Evolutionary conservation across 2,113 vertebrate genomes (phyloP), one percentile per base, ranked within the genome.

Genomic region (Toxotes jaculatrix): DNA sequence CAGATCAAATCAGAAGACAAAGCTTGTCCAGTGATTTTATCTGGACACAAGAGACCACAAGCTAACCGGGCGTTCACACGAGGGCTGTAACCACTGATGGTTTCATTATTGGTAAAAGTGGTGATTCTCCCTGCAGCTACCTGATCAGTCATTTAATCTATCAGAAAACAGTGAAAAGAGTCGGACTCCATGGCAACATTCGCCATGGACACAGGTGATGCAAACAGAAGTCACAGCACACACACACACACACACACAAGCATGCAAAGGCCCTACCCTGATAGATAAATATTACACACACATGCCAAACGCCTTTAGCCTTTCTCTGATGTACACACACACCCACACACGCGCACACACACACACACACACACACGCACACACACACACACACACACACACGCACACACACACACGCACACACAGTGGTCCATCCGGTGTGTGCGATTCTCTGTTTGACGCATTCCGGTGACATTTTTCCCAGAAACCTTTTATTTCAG

Each of bases 201-300:
- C 27, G 27, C 27, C 27, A 27, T 27, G 27, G 27, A 27, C 27
- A 27, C 27, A 27, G 27, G 19, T n/a, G 23, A 82, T 47, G 74
- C 77, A 84, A 65, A 84, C 78, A 79, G 14, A 49, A 70, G 67
- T 65, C 31, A 3, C 71, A 12, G 53, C 5, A 43, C 57, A 59
- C 38, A 55, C 59, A 31, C 62, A 74, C 23, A 76, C 40, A 51
- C 34, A 53, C 36, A 72, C 61, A 65, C 10, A 74, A 3, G n/a
- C 42, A 14, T 36, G 51, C 42, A 69, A 17, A 51, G 66, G 49
- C 79, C 69, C 63, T 23, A 32, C 70, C 84, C 85, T 81, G 75
- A 82, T 55, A 68, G 82, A 88, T 74, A 90, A 90, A 93, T 88
- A 91, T 86, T 53, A 60, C 90, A 89, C 77, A 80, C 75, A 79